A percentile compares a stretch with the other conserved stretches of the same genome.
These are phyloP conservation scores for Andrena camellia DNA, from an alignment of 2,888 invertebrate species.

Conservation along the genomic window DNA sequence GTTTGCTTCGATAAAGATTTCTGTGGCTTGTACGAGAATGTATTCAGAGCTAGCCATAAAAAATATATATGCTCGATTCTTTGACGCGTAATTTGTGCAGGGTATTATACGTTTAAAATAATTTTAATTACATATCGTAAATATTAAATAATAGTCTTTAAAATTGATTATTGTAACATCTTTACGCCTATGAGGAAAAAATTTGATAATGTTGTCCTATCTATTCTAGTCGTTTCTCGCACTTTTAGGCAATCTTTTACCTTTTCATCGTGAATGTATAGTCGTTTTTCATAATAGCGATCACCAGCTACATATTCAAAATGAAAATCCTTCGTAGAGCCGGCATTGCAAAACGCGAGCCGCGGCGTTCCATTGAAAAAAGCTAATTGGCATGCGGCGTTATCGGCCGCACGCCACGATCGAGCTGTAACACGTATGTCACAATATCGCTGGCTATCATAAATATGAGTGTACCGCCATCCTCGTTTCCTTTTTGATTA, in stretches of 20 bases:
- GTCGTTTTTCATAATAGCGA: constrained; percentile 71
- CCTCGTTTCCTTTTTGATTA: constrained; percentile 72
- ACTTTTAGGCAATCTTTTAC: constrained; percentile 75
- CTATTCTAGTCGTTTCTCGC: constrained; percentile 79
- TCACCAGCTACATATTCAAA: constrained; percentile 74
- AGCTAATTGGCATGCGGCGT: constrained; percentile 56
- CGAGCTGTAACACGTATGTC: constrained; percentile 74
- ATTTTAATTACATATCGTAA: constrained; percentile 65
- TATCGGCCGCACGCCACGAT: constrained; percentile 40
- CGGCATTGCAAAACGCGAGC: constrained; percentile 56
- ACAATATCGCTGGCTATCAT: constrained; percentile 57
- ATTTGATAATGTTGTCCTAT: constrained; percentile 83
- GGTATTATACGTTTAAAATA: constrained; percentile 70
- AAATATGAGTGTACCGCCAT: constrained; percentile 53
- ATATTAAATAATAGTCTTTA: constrained; percentile 80
- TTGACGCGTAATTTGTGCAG: constrained; percentile 64
- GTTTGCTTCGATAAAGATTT: constrained; percentile 31
- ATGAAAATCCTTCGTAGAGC: constrained; percentile 71
- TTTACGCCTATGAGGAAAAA: constrained; percentile 79
- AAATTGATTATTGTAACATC: constrained; percentile 78
- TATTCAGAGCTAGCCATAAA: constrained; percentile 52
- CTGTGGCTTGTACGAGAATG: constrained; percentile 31
- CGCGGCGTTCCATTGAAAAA: constrained; percentile 55
- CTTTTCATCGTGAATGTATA: constrained; percentile 71
- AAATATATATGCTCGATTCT: constrained; percentile 55